Conservation (phyloP, 1,140 invertebrate genomes). For the Drosophila nebulosa region DNA sequence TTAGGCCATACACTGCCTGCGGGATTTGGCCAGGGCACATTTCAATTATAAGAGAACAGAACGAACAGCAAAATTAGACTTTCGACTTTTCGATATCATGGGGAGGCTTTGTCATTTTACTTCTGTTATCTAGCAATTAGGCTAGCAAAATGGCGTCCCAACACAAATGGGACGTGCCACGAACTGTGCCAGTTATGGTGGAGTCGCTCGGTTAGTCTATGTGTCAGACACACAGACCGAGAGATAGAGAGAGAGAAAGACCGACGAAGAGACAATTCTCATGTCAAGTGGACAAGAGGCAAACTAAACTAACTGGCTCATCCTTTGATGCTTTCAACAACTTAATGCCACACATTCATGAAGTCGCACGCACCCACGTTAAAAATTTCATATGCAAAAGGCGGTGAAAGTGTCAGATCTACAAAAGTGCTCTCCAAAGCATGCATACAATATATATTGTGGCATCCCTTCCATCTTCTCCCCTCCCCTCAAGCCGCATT, state of each 20-base stretch:
- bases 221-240: constrained; percentile 11
- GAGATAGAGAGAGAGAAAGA: background rate
- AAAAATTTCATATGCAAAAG: constrained; percentile 72
- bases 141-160: constrained; percentile 55
- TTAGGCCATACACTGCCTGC: constrained; percentile 18
- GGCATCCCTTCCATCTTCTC: constrained; percentile 8
- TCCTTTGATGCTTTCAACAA: constrained; percentile 71
- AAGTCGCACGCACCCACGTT: constrained; percentile 75
- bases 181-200: constrained; percentile 37
- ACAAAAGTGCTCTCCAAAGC: constrained; percentile 13
- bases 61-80: constrained; percentile 55
- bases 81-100: constrained; percentile 63
- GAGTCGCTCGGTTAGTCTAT: constrained; percentile 22
- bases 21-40: constrained; percentile 52
- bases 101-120: constrained; percentile 17
- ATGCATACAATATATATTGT: background rate
- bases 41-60: constrained; percentile 60
- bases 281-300: constrained; percentile 4
- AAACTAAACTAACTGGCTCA: constrained; percentile 16
- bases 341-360: constrained; percentile 71
- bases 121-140: constrained; percentile 53
- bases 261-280: background rate
- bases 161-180: constrained; percentile 48
- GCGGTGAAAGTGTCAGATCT: constrained; percentile 57
- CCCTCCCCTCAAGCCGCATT: background rate